Conservation (phyloP, 2,113 vertebrate species). For the Procavia capensis region DNA sequence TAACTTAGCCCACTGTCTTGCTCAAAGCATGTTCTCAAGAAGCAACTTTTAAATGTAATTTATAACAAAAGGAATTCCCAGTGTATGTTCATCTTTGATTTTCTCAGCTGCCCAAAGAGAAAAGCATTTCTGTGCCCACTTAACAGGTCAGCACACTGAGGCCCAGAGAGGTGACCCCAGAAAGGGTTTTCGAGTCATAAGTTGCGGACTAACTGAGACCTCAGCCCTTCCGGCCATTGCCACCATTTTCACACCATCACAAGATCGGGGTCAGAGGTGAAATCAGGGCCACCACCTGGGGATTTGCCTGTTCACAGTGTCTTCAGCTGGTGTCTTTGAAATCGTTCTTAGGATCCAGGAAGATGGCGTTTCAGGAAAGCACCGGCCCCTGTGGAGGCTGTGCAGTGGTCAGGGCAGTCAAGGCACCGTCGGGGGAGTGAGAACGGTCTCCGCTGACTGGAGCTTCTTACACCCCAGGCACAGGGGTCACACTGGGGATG, state of each 20-base stretch:
- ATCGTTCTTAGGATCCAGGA: conserved; percentile 60
- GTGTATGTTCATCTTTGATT: background rate
- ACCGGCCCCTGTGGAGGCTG: too few relatives aligned
- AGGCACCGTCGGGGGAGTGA: too few relatives aligned
- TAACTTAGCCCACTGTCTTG: background rate
- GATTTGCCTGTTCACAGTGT: conserved; percentile 63
- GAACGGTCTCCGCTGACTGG: too few relatives aligned
- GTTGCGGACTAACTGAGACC: too few relatives aligned
- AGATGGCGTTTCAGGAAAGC: background rate
- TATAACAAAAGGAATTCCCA: background rate
- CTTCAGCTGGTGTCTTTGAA: conserved; percentile 75
- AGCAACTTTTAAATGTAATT: background rate
- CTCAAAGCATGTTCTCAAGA: background rate
- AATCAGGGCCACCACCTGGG: conserved; percentile 29
- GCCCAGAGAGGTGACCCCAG: background rate
- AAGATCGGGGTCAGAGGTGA: background rate
- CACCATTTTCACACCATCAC: background rate
- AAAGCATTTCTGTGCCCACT: background rate
- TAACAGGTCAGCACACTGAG: background rate
- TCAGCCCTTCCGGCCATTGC: background rate
- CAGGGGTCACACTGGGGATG: too few relatives aligned
- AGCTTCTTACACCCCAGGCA: too few relatives aligned
- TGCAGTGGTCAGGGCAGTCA: too few relatives aligned
- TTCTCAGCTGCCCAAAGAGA: background rate
- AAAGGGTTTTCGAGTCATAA: background rate